Conservation (phyloP, 2,888 invertebrate species). For the Leptodirus hochenwartii region DNA sequence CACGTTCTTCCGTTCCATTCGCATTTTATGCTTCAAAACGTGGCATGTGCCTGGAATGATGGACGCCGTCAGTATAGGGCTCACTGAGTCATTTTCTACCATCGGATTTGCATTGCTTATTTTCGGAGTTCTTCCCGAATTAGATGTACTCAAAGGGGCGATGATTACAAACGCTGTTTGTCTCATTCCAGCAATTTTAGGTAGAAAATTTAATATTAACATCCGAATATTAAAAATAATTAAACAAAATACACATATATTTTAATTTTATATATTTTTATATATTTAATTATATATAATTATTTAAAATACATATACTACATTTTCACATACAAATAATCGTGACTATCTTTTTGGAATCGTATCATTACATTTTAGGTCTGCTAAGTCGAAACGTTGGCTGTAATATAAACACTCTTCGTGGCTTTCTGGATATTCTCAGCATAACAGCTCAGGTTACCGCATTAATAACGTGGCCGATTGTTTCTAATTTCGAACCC, state of each 20-base stretch:
- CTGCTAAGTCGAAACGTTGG: no score
- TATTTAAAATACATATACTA: no score
- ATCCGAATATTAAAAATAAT: slow-evolving; percentile 1
- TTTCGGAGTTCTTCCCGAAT: slow-evolving; percentile 53
- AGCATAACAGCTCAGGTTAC: slow-evolving; percentile 45
- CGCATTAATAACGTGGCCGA: slow-evolving; percentile 51
- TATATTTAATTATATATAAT: no score
- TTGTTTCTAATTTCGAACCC: slow-evolving; percentile 30
- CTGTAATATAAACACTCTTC: no score
- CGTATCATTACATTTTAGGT: no score
- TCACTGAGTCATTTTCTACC: slow-evolving; percentile 64
- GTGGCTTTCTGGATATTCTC: slow-evolving; percentile 39
- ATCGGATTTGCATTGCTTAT: slow-evolving; percentile 60
- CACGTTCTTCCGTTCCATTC: slow-evolving; percentile 46
- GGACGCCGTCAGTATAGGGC: slow-evolving; percentile 37
- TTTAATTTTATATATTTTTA: no score
- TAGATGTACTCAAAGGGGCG: slow-evolving; percentile 60
- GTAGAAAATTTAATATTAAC: slow-evolving; percentile 42
- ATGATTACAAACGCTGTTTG: slow-evolving; percentile 75
- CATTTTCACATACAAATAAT: no score
- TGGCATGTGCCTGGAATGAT: slow-evolving; percentile 33
- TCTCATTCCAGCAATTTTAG: slow-evolving; percentile 52
- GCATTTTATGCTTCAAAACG: slow-evolving; percentile 59
- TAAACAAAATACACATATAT: no score
- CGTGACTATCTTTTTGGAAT: no score